phyloP scores from a whole-genome alignment of 2,113 vertebrate species.

The Chamaea fasciata region DNA sequence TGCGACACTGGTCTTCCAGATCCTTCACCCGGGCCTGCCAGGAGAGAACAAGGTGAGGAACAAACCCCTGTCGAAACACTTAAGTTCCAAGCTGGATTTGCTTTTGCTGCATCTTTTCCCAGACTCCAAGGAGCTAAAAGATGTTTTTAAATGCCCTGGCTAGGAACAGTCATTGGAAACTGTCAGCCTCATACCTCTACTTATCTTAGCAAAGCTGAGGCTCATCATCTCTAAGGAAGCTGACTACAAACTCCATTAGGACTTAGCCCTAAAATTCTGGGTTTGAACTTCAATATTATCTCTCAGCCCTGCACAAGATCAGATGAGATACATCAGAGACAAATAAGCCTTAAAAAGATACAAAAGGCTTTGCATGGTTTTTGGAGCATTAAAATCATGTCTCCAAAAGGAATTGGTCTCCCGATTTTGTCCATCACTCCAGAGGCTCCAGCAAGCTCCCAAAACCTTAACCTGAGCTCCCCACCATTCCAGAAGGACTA shows the following conservation, averaged over 20 bases:
- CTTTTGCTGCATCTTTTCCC: background rate
- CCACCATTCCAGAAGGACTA: background rate
- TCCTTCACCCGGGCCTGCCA: conserved; percentile 88
- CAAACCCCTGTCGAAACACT: background rate
- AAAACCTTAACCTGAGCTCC: background rate
- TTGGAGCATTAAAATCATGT: background rate
- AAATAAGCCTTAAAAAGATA: background rate
- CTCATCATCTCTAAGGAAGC: background rate
- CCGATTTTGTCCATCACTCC: background rate
- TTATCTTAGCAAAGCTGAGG: background rate
- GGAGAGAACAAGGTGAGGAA: background rate
- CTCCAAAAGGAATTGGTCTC: background rate
- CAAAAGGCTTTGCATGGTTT: background rate
- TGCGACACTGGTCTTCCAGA: conserved; percentile 93
- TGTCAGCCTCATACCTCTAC: background rate
- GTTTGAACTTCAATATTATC: background rate
- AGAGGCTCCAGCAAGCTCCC: background rate
- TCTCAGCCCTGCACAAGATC: background rate
- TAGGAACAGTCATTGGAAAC: background rate
- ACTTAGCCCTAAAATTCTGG: background rate
- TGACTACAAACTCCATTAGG: background rate
- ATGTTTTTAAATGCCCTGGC: background rate
- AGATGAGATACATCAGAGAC: background rate
- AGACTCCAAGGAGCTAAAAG: background rate
- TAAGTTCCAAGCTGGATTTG: background rate